phyloP scores from a whole-genome alignment of 2,888 invertebrate species.

The Prosapia bicincta region DNA sequence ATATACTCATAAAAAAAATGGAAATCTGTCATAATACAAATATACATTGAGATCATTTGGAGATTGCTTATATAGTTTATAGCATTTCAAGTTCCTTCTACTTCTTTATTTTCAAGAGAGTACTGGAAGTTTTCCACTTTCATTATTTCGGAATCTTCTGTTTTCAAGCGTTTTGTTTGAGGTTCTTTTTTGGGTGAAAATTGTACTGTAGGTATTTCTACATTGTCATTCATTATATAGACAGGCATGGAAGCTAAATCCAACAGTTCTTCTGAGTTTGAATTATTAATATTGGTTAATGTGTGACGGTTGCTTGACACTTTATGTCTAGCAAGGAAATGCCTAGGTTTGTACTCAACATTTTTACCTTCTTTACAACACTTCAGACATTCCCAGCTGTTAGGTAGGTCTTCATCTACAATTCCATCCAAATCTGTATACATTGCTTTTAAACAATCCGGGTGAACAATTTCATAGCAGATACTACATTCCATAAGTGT shows the following conservation, averaged over 20 bases:
- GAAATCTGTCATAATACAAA: neutral
- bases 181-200: neutral
- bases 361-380: slow-evolving; percentile 89
- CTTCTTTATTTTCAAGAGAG: neutral
- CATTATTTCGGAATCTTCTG: neutral
- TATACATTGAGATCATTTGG: neutral
- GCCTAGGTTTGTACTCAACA: slow-evolving; percentile 79
- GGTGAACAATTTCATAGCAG: slow-evolving; percentile 94
- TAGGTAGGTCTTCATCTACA: slow-evolving; percentile 92
- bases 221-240: neutral
- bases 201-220: neutral
- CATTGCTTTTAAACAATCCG: slow-evolving; percentile 48
- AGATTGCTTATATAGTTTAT: neutral
- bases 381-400: slow-evolving; percentile 95
- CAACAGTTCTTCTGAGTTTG: neutral
- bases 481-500: slow-evolving; percentile 91
- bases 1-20: too few species aligned
- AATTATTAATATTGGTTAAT: neutral
- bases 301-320: slow-evolving; percentile 18
- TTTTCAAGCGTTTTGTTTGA: neutral
- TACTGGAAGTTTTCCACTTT: neutral
- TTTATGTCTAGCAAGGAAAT: slow-evolving; percentile 75
- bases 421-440: slow-evolving; percentile 55
- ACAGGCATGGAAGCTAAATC: neutral
- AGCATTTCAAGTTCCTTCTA: neutral